These are phyloP conservation scores for Tiaroga cobitis DNA, from an alignment of 2,797 vertebrate genomes.

Conservation along the genomic window DNA sequence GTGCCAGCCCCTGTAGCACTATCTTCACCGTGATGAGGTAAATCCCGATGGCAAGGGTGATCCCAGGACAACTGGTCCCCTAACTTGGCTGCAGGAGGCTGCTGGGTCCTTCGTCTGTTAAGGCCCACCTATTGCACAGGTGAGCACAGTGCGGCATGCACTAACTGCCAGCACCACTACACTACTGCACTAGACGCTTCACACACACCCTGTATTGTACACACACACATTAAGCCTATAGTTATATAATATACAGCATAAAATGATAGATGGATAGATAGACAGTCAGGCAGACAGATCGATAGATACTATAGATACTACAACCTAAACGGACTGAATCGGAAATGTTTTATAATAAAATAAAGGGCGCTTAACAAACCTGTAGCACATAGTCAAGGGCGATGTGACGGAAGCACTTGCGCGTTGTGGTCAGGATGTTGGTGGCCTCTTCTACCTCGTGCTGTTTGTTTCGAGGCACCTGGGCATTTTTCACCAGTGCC, in stretches of 20 bases:
- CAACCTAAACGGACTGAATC: not conserved
- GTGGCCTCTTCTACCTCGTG: conserved; percentile 87
- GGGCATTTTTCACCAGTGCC: conserved; percentile 84
- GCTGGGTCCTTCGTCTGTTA: conserved; percentile 17
- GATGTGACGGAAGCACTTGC: conserved; percentile 87
- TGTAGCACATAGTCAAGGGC: conserved; percentile 88
- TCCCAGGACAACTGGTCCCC: no score
- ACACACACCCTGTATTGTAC: no score
- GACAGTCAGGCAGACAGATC: no score
- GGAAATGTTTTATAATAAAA: not conserved
- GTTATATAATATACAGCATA: not conserved
- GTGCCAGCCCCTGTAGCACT: not conserved
- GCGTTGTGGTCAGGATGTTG: conserved; percentile 82
- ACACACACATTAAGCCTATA: not conserved
- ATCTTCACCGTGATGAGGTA: conserved; percentile 33
- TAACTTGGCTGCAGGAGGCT: conserved; percentile 9
- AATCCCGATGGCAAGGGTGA: not conserved
- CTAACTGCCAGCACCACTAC: no score
- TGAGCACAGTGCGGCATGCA: no score
- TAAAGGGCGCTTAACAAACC: conserved; percentile 63
- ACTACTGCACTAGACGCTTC: no score
- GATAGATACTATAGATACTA: no score
- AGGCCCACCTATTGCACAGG: conserved; percentile 6
- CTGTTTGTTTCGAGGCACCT: conserved; percentile 85
- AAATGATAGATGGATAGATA: no score